Conservation (phyloP, 2,797 vertebrate species). For the Coranthus polyacanthus region DNA sequence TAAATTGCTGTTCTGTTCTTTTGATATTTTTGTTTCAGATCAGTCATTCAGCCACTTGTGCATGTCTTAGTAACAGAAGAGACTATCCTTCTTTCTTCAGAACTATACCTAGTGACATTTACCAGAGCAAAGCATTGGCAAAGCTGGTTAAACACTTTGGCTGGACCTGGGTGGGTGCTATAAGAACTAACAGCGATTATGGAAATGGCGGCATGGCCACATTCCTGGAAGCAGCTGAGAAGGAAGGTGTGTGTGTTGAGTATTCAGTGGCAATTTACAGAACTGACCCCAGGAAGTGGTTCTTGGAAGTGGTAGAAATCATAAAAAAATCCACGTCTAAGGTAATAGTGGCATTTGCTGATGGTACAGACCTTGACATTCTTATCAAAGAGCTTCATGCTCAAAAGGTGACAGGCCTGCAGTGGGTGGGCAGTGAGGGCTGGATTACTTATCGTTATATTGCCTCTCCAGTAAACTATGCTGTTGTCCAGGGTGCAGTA, state of each 20-base stretch:
- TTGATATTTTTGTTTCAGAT: slow-evolving; percentile 74
- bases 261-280: slow-evolving; percentile 86
- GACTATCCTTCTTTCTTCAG: slow-evolving; percentile 86
- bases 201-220: slow-evolving; percentile 85
- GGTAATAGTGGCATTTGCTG: slow-evolving; percentile 86
- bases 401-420: slow-evolving; percentile 84
- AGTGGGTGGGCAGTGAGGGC: slow-evolving; percentile 88
- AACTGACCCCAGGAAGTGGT: slow-evolving; percentile 81
- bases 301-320: slow-evolving; percentile 82
- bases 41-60: slow-evolving; percentile 87
- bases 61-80: slow-evolving; percentile 85
- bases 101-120: slow-evolving; percentile 86
- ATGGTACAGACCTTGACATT: slow-evolving; percentile 83
- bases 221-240: slow-evolving; percentile 80
- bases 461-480: slow-evolving; percentile 76
- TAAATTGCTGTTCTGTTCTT: slow-evolving; percentile 3
- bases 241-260: slow-evolving; percentile 84
- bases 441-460: slow-evolving; percentile 86
- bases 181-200: slow-evolving; percentile 85
- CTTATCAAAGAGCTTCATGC: slow-evolving; percentile 84
- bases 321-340: slow-evolving; percentile 85
- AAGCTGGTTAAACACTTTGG: slow-evolving; percentile 86
- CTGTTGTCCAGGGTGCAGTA: slow-evolving; percentile 83
- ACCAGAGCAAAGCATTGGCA: slow-evolving; percentile 84
- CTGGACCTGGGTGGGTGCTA: slow-evolving; percentile 87